Percentiles rank a stretch among this genome's conserved stretches.
Evolutionary conservation across 2,113 vertebrate species (phyloP).

Genomic region (Mesoclemmys tuberculata): DNA sequence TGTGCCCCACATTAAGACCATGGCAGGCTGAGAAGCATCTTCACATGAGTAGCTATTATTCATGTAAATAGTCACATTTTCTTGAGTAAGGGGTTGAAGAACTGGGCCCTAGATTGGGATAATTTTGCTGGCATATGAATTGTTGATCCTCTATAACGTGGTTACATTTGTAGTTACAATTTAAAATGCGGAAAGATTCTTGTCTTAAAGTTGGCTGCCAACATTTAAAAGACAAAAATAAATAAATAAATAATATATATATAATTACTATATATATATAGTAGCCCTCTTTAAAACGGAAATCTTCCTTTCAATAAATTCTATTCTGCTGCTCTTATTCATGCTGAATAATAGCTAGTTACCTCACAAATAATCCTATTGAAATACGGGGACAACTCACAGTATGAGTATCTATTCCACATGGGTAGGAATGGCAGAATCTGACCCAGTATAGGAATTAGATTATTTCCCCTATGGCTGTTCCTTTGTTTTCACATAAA

Average conservation of each 20-base stretch:
- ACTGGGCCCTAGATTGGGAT: not conserved
- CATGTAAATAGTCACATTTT: not conserved
- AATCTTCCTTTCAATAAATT: not conserved
- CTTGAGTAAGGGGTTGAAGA: not conserved
- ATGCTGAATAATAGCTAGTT: accelerated
- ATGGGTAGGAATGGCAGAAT: not conserved
- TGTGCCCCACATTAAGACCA: not conserved
- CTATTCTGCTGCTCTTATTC: not conserved
- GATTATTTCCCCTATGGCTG: not conserved
- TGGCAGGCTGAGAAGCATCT: not conserved
- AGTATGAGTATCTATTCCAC: not conserved
- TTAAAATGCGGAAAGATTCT: not conserved
- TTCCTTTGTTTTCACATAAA: not conserved
- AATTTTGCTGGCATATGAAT: not conserved
- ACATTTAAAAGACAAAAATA: not conserved
- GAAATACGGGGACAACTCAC: not conserved
- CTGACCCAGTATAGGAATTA: not conserved
- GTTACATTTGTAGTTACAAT: not conserved
- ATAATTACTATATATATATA: too few species aligned
- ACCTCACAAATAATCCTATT: not conserved
- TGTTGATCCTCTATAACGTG: not conserved
- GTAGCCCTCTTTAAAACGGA: not conserved
- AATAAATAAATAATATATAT: not conserved
- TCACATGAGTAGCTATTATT: not conserved
- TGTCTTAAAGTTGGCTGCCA: constrained; percentile 25